Percentiles rank a stretch among this genome's conserved stretches.
These are phyloP conservation scores for Blastobasis adustella DNA, from an alignment of 2,888 invertebrate genomes.

Conservation along the genomic window DNA sequence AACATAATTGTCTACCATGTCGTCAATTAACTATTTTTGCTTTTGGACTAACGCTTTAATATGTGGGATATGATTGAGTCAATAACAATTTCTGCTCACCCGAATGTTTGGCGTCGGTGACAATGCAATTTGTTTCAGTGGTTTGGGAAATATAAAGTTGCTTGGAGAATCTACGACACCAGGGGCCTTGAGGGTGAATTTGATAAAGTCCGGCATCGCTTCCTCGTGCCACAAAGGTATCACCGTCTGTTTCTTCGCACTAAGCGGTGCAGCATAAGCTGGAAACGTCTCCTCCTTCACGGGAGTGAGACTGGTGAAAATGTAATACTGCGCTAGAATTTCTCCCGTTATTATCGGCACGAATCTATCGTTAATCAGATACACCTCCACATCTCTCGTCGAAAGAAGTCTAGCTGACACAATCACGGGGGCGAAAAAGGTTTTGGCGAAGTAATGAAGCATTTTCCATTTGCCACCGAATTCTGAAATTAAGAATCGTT, in stretches of 20 bases:
- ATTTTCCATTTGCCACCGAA: constrained; percentile 88
- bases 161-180: constrained; percentile 68
- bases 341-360: constrained; percentile 51
- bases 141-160: constrained; percentile 79
- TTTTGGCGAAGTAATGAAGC: constrained; percentile 90
- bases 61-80: no score
- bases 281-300: constrained; percentile 35
- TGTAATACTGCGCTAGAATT: constrained; percentile 74
- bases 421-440: constrained; percentile 88
- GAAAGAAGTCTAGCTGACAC: constrained; percentile 75
- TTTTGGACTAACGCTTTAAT: no score
- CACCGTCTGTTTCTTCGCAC: constrained; percentile 38
- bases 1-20: no score
- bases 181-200: constrained; percentile 67
- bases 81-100: no score
- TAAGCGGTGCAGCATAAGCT: constrained; percentile 34
- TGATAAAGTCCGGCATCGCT: constrained; percentile 43
- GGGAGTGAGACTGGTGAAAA: constrained; percentile 69
- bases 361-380: constrained; percentile 78
- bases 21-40: no score
- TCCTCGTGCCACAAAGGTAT: constrained; percentile 31
- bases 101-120: no score
- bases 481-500: constrained; percentile 64
- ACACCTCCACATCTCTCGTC: constrained; percentile 72
- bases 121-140: no score